Evolutionary conservation across 1,140 invertebrate species (phyloP).

Genomic region (Diachasma alloeum): DNA sequence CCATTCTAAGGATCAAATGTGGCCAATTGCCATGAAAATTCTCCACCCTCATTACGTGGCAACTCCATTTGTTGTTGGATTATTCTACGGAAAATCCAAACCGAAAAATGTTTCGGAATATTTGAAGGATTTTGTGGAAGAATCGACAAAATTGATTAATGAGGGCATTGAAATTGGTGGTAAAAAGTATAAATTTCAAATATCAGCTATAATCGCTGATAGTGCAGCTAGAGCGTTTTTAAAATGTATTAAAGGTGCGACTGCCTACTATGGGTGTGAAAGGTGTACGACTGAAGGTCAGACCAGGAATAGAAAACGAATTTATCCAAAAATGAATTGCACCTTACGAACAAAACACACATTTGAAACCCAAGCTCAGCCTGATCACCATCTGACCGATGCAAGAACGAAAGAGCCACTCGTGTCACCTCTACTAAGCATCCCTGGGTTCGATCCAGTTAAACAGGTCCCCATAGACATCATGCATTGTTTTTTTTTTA

Average conservation of each 20-base stretch:
- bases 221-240: background rate
- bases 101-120: background rate
- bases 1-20: background rate
- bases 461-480: background rate
- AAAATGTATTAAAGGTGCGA: background rate
- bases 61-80: background rate
- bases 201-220: background rate
- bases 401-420: background rate
- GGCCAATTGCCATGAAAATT: background rate
- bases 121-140: background rate
- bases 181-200: background rate
- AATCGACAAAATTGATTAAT: background rate
- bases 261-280: background rate
- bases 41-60: background rate
- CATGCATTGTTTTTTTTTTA: background rate
- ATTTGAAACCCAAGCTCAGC: background rate
- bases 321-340: background rate
- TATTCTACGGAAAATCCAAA: background rate
- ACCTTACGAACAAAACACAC: background rate
- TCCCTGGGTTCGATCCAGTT: background rate
- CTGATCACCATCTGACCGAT: background rate
- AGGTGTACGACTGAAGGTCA: background rate
- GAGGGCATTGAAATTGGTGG: background rate
- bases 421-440: background rate
- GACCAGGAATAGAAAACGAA: background rate